Evolutionary conservation across 37 sponge, comb jelly and placozoan genomes (phyloP), one percentile per base, ranked within the genome.

Genomic region (Theonella swinhoei): DNA sequence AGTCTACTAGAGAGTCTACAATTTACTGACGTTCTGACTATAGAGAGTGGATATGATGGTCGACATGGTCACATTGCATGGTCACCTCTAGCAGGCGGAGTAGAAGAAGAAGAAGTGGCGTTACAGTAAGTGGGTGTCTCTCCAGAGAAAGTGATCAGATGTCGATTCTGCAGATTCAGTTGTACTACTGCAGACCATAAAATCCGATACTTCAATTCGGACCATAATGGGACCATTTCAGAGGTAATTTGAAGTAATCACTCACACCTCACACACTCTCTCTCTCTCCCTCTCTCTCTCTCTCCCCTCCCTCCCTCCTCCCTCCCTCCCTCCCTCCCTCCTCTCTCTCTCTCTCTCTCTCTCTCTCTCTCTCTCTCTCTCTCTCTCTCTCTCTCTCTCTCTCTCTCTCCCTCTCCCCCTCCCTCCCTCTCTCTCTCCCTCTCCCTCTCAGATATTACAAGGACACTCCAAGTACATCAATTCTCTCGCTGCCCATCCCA

Each of bases 401-500:
- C 69, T 68, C n/a, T 38, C 75, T 41, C 64, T 34, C 39, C 39
- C 58, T 42, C 70, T 42, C n/a, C 58, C 81, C 41, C 70, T 41
- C 69, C 59, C 60, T 11, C 70, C 32, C 60, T 69, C 70, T 28
- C 71, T 54, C 75, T 2, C 26, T 30, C 23, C 72, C 14, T 34
- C 3, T 14, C 3, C 41, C 39, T 32, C 63, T 43, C 42, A 83
- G 84, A 17, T 37, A 9, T 64, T 83, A 24, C 31, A 58, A 2
- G 71, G 89, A 24, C 83, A 83, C 65, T 61, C 11, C 7, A 30
- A 29, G 2, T 19, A 68, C 39, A 33, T 88, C 23, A 88, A 77
- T 71, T 76, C 42, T 28, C 68, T 88, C 32, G 47, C 76, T 33
- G 31, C 40, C 43, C 89, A 88, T 41, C 89, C 89, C 20, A 63